Evolutionary conservation across 2,113 vertebrate species (phyloP), one percentile per base, ranked within the genome.

Genomic region (Rhinolophus sinicus): DNA sequence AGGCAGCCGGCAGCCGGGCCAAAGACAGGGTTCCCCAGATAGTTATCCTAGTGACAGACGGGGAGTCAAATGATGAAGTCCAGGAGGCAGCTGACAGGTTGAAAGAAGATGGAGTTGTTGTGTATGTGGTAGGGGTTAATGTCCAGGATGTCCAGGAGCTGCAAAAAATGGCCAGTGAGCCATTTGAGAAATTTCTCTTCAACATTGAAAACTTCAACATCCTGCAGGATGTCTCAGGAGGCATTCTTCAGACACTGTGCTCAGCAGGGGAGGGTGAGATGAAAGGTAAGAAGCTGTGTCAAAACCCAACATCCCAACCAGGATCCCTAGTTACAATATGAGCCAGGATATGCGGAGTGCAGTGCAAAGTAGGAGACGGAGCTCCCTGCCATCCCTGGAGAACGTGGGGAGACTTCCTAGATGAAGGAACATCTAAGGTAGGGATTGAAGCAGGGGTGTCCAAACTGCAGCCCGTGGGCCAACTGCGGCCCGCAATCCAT

Each of bases 11-110:
- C 6, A 99, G 98, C 94, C 97, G 98, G 54, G 95, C 93, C 24
- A 75, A 33, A 56, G 93, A 98, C 28, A 96, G 96, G 0, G 97
- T 99, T 33, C 99, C 99, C 30, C 99, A 99, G 97, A 96, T 99
- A 69, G 97, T 98, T 6, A 98, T 99, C 88, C 92, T 99, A 64
- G 97, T 99, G 96, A 99, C 99, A 0, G 98, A 99, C 3, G 99
- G 99, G 0, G 98, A 98, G 8, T 99, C 99, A 1, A 40, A 33
- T 0, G 99, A 99, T 78, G 96, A 99, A 1, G 98, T 99, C 12
- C n/a, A 78, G 0, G 52, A 8, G 5, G 97, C 98, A 0, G 99
- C 99, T 0, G 96, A 88, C 35, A 50, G 52, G 1, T 97, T 99
- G 67, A 98, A 98, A 84, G 21, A 93, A 58, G 91, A 97, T 1